Base-by-base conservation (phyloP, 2,888 invertebrate species). In the Sisyra nigra region DNA sequence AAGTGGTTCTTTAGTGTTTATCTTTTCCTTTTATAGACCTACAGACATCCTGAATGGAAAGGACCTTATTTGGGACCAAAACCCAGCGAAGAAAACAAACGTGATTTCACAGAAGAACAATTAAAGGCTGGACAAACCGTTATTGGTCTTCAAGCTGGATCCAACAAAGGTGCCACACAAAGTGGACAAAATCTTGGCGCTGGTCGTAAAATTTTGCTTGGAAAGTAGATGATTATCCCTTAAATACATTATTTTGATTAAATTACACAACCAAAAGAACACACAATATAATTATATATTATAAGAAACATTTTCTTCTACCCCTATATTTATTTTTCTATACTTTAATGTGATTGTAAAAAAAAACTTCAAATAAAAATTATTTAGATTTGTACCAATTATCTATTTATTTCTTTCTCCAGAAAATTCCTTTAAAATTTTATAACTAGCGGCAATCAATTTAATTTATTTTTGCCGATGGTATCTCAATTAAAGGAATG, bases 101-200 rank as follows among this genome's bases (percentile, higher is more conserved):
- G 93, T 51, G 86, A 94, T 30, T 96, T 94, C 73, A 78, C 80
- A 15, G 93, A 93, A 0, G 94, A 93, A 60, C 85, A 86, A 58
- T 60, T 94, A 55, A 78, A 78, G 53, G 89, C 91, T 51, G 92
- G 92, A 18, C 76, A 94, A 66, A 76, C 80, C 51, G 71, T 91
- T 56, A 85, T 96, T 55, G 92, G 93, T 55, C 81, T 96, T 41
- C 94, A 96, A 65, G 92, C 91, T 53, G 96, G 96, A 46, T 81
- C 80, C 62, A 96, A 96, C 79, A 91, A 93, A 67, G 94, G 93
- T 35, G 93, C 93, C 53, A 81, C 84, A 47, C 93, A 93, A 66
- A 79, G 89, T 19, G 94, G 94, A 19, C 77, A 78, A 62, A 93
- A 85, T 65, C 71, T 92, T 46, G 93, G 93, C 49, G 88, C 88